These are phyloP conservation scores for Sinocyclocheilus maitianheensis DNA, from an alignment of 2,113 vertebrate genomes.

Conservation along the genomic window DNA sequence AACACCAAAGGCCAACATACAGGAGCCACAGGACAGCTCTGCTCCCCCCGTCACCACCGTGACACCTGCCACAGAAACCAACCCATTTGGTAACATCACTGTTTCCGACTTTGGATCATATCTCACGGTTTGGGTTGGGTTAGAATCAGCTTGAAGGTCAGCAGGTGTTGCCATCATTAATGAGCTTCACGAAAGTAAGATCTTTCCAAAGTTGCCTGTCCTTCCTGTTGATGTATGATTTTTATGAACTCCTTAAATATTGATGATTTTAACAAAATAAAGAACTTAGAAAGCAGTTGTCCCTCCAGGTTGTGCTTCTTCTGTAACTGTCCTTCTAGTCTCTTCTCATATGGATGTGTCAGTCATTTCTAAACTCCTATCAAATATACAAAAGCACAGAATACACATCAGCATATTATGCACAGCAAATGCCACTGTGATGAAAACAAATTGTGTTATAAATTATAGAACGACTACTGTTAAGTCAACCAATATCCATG, in stretches of 20 bases:
- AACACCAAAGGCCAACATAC: slow-evolving; percentile 74
- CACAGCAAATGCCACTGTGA: background rate
- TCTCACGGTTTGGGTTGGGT: slow-evolving; percentile 58
- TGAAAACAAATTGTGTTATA: background rate
- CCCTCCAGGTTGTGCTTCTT: background rate
- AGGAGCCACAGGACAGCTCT: slow-evolving; percentile 76
- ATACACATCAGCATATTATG: background rate
- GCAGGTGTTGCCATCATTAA: slow-evolving; percentile 63
- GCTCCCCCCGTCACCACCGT: slow-evolving; percentile 74
- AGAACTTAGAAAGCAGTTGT: background rate
- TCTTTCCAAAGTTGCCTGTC: background rate
- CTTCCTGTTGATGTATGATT: background rate
- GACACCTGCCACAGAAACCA: slow-evolving; percentile 75
- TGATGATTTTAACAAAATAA: background rate
- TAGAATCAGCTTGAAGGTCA: slow-evolving; percentile 59
- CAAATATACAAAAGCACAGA: background rate
- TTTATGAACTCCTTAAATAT: background rate
- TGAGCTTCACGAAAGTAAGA: background rate
- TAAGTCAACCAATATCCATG: too few species aligned
- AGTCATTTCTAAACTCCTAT: background rate
- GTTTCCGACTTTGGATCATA: slow-evolving; percentile 70
- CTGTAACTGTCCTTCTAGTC: background rate
- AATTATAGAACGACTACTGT: too few species aligned
- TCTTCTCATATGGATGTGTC: background rate
- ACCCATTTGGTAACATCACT: slow-evolving; percentile 67